Conservation (phyloP, 2,113 vertebrate species). For the Chiloscyllium plagiosum region DNA sequence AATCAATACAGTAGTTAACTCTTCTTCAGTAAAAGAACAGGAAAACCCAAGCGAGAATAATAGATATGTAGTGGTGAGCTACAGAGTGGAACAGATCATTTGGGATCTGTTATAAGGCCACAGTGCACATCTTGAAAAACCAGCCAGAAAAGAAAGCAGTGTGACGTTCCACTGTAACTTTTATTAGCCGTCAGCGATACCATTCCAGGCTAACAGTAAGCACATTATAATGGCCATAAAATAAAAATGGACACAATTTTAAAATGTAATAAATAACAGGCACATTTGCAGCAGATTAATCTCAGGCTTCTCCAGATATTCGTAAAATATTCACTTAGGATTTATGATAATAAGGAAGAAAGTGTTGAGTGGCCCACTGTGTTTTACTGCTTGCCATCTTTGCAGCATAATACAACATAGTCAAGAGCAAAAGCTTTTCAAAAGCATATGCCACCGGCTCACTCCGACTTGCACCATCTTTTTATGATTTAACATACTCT, state of each 20-base stretch:
- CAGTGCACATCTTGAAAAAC: background rate
- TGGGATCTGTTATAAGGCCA: background rate
- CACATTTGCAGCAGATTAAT: conserved; percentile 14
- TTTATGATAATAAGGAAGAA: background rate
- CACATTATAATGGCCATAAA: conserved; percentile 3
- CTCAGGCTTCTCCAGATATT: background rate
- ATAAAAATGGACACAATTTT: conserved; percentile 21
- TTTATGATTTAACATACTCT: background rate
- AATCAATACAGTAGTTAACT: background rate
- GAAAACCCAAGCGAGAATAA: background rate
- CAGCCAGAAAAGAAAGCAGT: background rate
- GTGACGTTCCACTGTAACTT: background rate
- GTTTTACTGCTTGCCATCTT: background rate
- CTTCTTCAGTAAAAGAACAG: background rate
- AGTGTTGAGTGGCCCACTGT: background rate
- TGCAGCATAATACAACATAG: background rate
- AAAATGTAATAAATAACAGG: background rate
- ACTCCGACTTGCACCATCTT: background rate
- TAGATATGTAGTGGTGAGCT: background rate
- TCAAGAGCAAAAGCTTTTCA: background rate
- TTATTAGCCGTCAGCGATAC: background rate
- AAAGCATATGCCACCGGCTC: background rate
- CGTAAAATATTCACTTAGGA: conserved; percentile 6
- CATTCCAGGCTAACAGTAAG: background rate
- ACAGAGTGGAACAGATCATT: background rate